phyloP scores from a whole-genome alignment of 2,113 vertebrate species.

The Microtus oregoni region DNA sequence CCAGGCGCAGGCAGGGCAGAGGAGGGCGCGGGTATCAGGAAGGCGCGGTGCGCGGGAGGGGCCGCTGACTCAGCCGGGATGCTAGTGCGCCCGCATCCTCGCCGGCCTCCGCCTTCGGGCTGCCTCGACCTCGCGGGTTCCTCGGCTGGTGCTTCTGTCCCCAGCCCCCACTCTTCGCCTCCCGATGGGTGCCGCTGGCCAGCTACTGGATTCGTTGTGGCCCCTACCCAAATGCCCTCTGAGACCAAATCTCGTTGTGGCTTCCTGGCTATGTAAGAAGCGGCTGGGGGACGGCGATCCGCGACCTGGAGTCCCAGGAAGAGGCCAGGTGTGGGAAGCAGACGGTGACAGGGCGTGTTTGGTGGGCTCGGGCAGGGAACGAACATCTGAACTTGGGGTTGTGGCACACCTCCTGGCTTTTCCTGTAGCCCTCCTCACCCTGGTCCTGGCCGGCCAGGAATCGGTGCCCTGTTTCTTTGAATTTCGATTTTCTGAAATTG shows the following conservation, averaged over 20 bases:
- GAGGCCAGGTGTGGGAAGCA: constrained; percentile 42
- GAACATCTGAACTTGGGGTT: background rate
- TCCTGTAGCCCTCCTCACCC: background rate
- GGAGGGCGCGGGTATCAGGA: background rate
- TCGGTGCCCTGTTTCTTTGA: background rate
- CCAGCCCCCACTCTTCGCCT: constrained; percentile 44
- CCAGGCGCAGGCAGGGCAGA: accelerated
- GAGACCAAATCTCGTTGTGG: constrained; percentile 79
- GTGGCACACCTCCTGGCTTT: background rate
- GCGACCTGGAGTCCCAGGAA: constrained; percentile 29
- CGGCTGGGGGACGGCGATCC: background rate
- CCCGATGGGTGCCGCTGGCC: constrained; percentile 65
- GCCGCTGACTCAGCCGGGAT: constrained; percentile 72
- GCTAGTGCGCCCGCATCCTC: background rate
- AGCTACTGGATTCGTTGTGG: constrained; percentile 77
- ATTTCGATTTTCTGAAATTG: constrained; percentile 64
- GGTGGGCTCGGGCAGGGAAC: constrained; percentile 22
- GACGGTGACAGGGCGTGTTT: background rate
- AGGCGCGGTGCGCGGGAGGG: background rate
- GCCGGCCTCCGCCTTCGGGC: constrained; percentile 45
- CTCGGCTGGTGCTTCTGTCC: constrained; percentile 57
- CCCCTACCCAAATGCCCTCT: constrained; percentile 34
- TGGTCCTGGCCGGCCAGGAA: background rate
- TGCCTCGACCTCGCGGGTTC: background rate
- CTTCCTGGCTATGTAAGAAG: constrained; percentile 45